phyloP scores from a whole-genome alignment of 2,888 invertebrate species.

The Caenorhabditis japonica region DNA sequence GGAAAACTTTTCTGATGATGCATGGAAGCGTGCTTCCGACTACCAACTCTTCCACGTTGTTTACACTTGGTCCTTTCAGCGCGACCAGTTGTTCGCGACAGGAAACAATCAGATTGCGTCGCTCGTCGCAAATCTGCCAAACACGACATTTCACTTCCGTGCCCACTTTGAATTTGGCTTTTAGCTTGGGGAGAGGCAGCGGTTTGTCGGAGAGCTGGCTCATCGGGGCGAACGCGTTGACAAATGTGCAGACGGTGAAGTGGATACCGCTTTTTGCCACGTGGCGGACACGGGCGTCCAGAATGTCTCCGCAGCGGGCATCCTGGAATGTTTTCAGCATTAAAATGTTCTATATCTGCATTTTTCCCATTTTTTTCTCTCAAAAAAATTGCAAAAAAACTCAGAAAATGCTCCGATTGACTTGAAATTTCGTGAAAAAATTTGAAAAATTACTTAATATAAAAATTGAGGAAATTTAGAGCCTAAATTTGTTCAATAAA shows the following conservation, averaged over 20 bases:
- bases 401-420: too few species aligned
- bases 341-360: too few species aligned
- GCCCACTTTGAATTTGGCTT: constrained; percentile 29
- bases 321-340: too few species aligned
- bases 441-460: too few species aligned
- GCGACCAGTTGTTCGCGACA: constrained; percentile 59
- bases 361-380: too few species aligned
- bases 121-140: constrained; percentile 57
- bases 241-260: constrained; percentile 50
- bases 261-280: constrained; percentile 46
- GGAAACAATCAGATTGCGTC: constrained; percentile 61
- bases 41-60: constrained; percentile 29
- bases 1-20: constrained; percentile 56
- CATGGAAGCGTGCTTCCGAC: constrained; percentile 40
- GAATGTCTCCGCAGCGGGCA: constrained; percentile 58
- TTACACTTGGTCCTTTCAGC: constrained; percentile 26
- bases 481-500: too few species aligned
- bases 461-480: too few species aligned
- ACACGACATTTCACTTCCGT: constrained; percentile 63
- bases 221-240: constrained; percentile 65
- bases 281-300: constrained; percentile 48
- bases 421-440: too few species aligned
- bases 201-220: constrained; percentile 61
- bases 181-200: constrained; percentile 10
- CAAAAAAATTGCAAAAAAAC: too few species aligned